These are phyloP conservation scores for Lumbricus terrestris DNA, from an alignment of 2,888 invertebrate species.

Conservation along the genomic window DNA sequence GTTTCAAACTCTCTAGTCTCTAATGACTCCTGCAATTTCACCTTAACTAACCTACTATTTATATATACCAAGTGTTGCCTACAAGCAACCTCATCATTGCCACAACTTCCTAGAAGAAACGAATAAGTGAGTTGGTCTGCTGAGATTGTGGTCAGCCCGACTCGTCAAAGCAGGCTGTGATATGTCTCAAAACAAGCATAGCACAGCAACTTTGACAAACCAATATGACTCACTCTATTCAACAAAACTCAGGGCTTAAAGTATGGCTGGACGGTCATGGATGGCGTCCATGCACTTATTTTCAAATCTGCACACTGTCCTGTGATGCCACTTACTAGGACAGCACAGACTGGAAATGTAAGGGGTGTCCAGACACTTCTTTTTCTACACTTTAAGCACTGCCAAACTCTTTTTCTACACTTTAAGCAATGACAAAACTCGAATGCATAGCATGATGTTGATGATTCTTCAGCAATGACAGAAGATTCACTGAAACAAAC, in stretches of 20 bases:
- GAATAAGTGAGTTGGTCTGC: not conserved
- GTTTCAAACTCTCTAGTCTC: not conserved
- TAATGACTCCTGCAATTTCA: not conserved
- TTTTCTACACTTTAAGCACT: no score
- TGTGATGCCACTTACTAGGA: no score
- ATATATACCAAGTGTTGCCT: not conserved
- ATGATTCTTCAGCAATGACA: not conserved
- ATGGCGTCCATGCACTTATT: no score
- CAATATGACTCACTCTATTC: not conserved
- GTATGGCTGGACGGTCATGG: no score
- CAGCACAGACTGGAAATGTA: no score
- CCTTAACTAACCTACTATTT: no score
- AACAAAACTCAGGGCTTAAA: not conserved
- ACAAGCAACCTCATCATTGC: not conserved
- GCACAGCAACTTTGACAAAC: slow-evolving; percentile 13
- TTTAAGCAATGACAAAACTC: no score
- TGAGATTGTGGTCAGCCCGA: not conserved
- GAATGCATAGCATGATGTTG: no score
- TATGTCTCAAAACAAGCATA: slow-evolving; percentile 12
- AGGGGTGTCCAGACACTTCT: no score
- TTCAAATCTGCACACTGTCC: no score
- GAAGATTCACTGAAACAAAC: not conserved
- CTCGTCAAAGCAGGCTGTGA: slow-evolving; percentile 19
- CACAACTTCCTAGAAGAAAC: not conserved
- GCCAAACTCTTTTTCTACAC: no score